phyloP scores from a whole-genome alignment of 2,113 vertebrate genomes.

The Haemorhous mexicanus region DNA sequence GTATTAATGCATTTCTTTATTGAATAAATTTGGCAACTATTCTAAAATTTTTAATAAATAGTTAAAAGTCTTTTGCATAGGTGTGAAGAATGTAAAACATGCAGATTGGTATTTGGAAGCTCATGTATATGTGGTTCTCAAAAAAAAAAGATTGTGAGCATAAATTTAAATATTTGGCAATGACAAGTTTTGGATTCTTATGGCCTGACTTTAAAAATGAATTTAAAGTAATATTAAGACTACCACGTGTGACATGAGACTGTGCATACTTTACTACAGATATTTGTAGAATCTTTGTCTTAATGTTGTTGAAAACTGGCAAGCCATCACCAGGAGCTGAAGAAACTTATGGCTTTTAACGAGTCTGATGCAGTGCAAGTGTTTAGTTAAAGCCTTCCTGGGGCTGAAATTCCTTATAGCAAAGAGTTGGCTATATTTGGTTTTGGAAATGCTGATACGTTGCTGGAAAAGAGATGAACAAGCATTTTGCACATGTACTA shows the following conservation, averaged over 20 bases:
- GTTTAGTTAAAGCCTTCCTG: neutral
- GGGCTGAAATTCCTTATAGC: neutral
- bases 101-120: neutral
- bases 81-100: neutral
- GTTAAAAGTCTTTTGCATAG: neutral
- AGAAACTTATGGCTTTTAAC: neutral
- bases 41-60: neutral
- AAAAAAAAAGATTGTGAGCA: neutral
- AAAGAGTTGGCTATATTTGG: neutral
- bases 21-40: neutral
- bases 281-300: neutral
- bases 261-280: neutral
- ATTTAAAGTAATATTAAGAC: neutral
- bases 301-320: neutral
- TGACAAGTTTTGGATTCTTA: neutral
- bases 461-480: conserved; percentile 2
- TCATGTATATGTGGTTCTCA: neutral
- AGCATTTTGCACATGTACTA: neutral
- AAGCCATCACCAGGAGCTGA: neutral
- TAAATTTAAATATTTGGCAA: neutral
- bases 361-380: neutral
- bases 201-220: neutral
- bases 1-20: neutral
- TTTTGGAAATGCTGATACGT: neutral
- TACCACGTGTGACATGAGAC: neutral